Percentiles rank a stretch among this genome's conserved stretches.
These are phyloP conservation scores for Lasioglossum baleicum DNA, from an alignment of 1,140 invertebrate genomes.

Conservation along the genomic window DNA sequence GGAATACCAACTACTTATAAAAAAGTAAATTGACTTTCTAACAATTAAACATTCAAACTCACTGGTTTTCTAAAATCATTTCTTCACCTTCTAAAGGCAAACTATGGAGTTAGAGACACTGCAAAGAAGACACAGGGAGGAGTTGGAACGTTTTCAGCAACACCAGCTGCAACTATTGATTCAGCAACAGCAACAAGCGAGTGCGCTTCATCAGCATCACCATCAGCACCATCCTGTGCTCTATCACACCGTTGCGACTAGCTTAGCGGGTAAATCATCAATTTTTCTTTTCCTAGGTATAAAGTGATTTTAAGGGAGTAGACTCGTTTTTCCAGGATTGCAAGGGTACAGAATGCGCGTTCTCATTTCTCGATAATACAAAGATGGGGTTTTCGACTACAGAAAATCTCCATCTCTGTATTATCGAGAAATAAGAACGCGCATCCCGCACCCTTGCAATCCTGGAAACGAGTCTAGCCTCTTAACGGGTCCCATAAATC, in stretches of 20 bases:
- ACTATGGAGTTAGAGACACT: conserved; percentile 75
- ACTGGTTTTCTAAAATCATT: not conserved
- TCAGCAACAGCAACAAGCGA: conserved; percentile 77
- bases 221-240: conserved; percentile 77
- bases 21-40: conserved; percentile 67
- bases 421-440: too few species aligned
- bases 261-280: conserved; percentile 60
- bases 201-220: conserved; percentile 74
- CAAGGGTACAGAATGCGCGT: too few species aligned
- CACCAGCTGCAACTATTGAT: conserved; percentile 77
- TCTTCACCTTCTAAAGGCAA: conserved; percentile 67
- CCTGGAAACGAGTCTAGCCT: too few species aligned
- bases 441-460: too few species aligned
- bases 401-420: too few species aligned
- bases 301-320: too few species aligned
- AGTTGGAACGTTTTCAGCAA: conserved; percentile 77
- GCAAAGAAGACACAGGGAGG: conserved; percentile 77
- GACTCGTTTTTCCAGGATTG: too few species aligned
- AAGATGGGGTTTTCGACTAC: too few species aligned
- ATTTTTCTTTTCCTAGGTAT: not conserved
- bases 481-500: too few species aligned
- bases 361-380: too few species aligned
- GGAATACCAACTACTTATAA: conserved; percentile 78
- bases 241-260: conserved; percentile 74
- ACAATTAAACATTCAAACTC: not conserved